Evolutionary conservation across 2,113 vertebrate genomes (phyloP).

Genomic region (Crotalus viridis): DNA sequence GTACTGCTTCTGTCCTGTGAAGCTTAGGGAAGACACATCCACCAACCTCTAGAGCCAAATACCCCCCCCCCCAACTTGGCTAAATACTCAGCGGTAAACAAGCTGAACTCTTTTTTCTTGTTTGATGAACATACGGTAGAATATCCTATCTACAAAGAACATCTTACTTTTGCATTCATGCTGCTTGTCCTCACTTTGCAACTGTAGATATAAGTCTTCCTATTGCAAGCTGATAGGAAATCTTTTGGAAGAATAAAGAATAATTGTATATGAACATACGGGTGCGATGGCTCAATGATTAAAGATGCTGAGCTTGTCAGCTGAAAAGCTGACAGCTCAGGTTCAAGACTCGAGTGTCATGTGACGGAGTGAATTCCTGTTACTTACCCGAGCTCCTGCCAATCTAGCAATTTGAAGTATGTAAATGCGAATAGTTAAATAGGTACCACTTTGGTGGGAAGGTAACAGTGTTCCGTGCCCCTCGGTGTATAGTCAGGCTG

Average conservation of each 20-base stretch:
- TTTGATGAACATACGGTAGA: not conserved
- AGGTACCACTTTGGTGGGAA: not conserved
- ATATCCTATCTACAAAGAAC: not conserved
- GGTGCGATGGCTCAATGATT: not conserved
- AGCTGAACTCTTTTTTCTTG: not conserved
- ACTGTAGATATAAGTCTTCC: not conserved
- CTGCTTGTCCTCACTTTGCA: not conserved
- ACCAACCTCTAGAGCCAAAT: not conserved
- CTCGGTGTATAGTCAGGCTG: no score
- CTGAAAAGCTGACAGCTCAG: not conserved
- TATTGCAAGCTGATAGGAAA: not conserved
- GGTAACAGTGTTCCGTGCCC: not conserved
- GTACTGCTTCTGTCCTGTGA: not conserved
- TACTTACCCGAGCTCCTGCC: not conserved
- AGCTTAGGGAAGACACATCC: not conserved
- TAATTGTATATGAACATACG: not conserved
- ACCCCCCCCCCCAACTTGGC: not conserved
- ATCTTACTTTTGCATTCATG: not conserved
- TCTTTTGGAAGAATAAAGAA: not conserved
- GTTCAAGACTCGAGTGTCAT: not conserved
- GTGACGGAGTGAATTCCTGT: not conserved
- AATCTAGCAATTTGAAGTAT: not conserved
- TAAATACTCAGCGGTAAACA: not conserved
- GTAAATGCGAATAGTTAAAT: not conserved
- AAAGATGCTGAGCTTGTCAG: not conserved